A percentile compares a stretch with the other conserved stretches of the same genome.
phyloP scores from a whole-genome alignment of 2,113 vertebrate species.

The Ploceus nigricollis region DNA sequence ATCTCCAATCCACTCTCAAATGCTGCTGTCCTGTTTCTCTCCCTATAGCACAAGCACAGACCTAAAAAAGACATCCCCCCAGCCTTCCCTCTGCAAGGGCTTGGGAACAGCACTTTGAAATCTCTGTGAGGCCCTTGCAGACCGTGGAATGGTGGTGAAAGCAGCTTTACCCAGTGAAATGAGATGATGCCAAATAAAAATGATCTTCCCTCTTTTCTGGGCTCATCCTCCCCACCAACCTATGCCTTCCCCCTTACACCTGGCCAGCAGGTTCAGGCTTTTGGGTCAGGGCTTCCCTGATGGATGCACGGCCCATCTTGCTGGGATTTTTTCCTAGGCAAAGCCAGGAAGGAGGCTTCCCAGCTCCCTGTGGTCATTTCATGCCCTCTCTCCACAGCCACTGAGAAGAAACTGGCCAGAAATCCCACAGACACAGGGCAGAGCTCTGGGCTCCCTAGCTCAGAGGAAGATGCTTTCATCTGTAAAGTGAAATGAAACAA shows the following conservation, averaged over 20 bases:
- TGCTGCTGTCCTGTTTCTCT: neutral
- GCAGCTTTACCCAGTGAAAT: neutral
- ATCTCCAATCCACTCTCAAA: neutral
- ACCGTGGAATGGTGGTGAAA: neutral
- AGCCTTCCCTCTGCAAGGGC: neutral
- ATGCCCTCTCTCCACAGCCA: neutral
- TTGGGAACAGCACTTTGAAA: neutral
- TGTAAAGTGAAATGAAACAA: neutral
- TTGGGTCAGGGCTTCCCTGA: neutral
- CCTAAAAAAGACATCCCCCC: neutral
- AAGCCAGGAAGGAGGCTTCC: neutral
- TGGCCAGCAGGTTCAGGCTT: neutral
- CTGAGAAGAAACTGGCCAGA: neutral
- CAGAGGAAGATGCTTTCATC: neutral
- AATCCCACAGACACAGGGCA: neutral
- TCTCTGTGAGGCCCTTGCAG: neutral
- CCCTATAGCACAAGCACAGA: neutral
- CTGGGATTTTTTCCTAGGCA: neutral
- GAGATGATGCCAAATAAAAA: neutral
- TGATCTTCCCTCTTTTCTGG: neutral
- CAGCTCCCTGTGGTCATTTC: neutral
- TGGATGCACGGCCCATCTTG: neutral
- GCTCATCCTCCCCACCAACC: neutral
- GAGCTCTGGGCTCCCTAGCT: neutral
- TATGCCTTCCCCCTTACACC: accelerated